Evolutionary conservation across 2,888 invertebrate species (phyloP).

Genomic region (Melanchra persicariae): DNA sequence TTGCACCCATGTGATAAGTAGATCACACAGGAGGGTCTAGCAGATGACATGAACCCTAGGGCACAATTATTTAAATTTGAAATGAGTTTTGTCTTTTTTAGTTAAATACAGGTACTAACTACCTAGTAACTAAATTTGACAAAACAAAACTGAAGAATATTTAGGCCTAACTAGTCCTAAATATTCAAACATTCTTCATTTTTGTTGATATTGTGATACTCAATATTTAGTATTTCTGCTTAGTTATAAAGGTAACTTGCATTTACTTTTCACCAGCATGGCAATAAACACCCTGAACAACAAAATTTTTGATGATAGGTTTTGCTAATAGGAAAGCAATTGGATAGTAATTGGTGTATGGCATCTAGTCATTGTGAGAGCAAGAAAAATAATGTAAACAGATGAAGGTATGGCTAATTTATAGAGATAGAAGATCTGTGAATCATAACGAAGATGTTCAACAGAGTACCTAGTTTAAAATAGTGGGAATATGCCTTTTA

Average conservation of each 20-base stretch:
- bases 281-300: not conserved
- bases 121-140: too few species aligned
- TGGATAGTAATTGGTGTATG: constrained; percentile 3
- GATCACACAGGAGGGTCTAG: not conserved
- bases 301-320: not conserved
- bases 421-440: not conserved
- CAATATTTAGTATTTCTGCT: not conserved
- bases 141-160: too few species aligned
- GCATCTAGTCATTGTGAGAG: not conserved
- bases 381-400: constrained; percentile 17
- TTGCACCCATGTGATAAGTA: not conserved
- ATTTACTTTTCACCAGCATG: constrained; percentile 2
- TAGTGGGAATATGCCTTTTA: constrained; percentile 29
- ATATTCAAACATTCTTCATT: not conserved
- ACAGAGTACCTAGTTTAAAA: constrained; percentile 16
- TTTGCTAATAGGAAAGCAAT: constrained; percentile 52
- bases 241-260: not conserved
- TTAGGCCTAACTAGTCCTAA: too few species aligned
- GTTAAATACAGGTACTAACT: not conserved
- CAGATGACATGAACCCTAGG: not conserved
- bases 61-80: too few species aligned
- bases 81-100: not conserved
- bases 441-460: constrained; percentile 21
- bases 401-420: not conserved
- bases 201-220: not conserved